Conservation (phyloP, 1,140 invertebrate species). For the Drosophila obscura region DNA sequence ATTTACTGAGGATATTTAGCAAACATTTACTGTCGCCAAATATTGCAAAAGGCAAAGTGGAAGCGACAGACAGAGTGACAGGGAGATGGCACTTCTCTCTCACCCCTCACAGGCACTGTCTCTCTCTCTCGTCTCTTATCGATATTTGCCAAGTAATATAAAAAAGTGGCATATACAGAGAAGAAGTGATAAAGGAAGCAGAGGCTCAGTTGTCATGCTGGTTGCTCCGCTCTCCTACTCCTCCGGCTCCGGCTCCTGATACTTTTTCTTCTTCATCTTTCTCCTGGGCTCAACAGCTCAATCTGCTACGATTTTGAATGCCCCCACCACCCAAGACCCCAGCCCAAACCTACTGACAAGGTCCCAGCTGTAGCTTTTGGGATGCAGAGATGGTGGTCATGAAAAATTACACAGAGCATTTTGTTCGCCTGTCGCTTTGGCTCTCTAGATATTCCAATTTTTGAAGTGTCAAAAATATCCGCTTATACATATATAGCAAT, state of each 20-base stretch:
- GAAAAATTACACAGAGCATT: conserved; percentile 71
- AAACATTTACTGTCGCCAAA: conserved; percentile 64
- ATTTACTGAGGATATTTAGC: conserved; percentile 69
- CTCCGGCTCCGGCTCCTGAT: background rate
- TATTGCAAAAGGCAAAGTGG: conserved; percentile 28
- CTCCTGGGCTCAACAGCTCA: conserved; percentile 59
- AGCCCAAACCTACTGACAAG: conserved; percentile 7
- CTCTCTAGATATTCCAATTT: conserved; percentile 74
- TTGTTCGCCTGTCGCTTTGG: conserved; percentile 59
- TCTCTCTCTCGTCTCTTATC: conserved; percentile 53
- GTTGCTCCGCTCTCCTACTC: background rate
- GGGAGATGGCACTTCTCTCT: conserved; percentile 19
- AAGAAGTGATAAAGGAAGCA: conserved; percentile 55
- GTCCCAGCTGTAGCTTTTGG: conserved; percentile 54
- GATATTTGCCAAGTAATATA: conserved; percentile 78
- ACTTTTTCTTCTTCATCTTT: background rate
- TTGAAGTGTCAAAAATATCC: conserved; percentile 80
- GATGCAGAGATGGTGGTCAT: conserved; percentile 32
- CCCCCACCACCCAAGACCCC: background rate
- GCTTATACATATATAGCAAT: conserved; percentile 51
- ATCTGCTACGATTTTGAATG: conserved; percentile 69
- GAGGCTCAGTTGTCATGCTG: conserved; percentile 50
- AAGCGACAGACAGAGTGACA: conserved; percentile 24
- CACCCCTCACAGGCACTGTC: background rate
- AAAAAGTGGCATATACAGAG: conserved; percentile 39